phyloP scores from a whole-genome alignment of 2,113 vertebrate species.

The Micromys minutus region DNA sequence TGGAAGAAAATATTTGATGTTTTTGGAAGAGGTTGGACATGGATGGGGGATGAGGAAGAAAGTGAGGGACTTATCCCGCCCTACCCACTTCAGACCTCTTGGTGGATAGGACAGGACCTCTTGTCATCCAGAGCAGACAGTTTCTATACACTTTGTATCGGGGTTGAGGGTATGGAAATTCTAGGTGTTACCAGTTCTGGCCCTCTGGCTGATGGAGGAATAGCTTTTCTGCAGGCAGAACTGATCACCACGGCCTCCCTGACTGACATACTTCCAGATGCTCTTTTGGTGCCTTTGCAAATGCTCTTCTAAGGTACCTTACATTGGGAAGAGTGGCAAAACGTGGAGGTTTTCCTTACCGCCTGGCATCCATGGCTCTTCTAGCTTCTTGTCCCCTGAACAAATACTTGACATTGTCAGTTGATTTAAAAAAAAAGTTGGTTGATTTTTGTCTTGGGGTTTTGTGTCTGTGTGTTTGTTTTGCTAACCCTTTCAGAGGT shows the following conservation, averaged over 20 bases:
- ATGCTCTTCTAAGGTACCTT: neutral
- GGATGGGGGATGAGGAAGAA: constrained; percentile 28
- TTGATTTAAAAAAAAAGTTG: neutral
- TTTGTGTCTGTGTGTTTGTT: neutral
- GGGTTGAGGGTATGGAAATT: neutral
- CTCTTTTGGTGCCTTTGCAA: neutral
- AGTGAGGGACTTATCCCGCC: constrained; percentile 78
- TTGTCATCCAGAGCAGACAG: neutral
- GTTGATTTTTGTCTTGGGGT: neutral
- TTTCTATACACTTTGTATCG: neutral
- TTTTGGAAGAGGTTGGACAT: constrained; percentile 82
- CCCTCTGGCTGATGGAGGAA: neutral
- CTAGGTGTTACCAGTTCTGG: neutral
- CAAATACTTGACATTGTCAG: neutral
- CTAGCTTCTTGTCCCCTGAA: neutral
- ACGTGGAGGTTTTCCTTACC: fast-evolving
- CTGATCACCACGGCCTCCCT: neutral
- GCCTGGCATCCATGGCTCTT: neutral
- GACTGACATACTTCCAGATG: neutral
- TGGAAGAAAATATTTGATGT: constrained; percentile 93
- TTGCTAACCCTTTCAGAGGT: neutral
- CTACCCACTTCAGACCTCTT: neutral
- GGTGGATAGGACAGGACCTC: neutral
- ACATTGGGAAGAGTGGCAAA: neutral
- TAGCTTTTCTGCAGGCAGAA: neutral